Percentiles rank a stretch among this genome's conserved stretches.
Evolutionary conservation across 2,113 vertebrate species (phyloP).

Genomic region (Salvelinus namaycush): DNA sequence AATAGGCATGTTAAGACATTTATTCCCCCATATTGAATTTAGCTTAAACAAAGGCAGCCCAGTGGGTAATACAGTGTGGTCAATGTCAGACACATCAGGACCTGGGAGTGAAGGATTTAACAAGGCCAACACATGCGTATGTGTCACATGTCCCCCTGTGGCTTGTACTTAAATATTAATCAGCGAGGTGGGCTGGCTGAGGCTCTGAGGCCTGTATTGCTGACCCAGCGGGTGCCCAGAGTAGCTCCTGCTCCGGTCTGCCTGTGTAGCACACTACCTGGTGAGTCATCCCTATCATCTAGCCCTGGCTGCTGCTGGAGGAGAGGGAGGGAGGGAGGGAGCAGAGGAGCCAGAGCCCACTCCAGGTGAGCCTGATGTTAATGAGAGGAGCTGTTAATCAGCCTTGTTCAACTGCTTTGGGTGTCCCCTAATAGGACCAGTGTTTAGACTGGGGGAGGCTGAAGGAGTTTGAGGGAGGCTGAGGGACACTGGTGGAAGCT

Average conservation of each 20-base stretch:
- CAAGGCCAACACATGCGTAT: neutral
- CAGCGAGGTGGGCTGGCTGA: neutral
- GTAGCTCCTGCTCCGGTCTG: neutral
- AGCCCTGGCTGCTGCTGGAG: neutral
- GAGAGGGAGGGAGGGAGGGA: neutral
- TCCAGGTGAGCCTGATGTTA: neutral
- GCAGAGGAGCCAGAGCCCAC: neutral
- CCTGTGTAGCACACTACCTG: neutral
- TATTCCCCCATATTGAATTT: neutral
- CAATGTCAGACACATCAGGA: neutral
- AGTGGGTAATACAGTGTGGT: neutral
- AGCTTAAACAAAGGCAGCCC: neutral
- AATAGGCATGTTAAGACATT: neutral
- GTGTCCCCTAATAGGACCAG: neutral
- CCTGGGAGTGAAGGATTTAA: neutral
- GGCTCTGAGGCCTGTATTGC: neutral
- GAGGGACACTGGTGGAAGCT: neutral
- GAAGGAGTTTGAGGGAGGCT: neutral
- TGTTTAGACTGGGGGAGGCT: neutral
- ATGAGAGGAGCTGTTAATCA: conserved; percentile 12
- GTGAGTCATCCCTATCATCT: neutral
- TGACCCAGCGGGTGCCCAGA: neutral
- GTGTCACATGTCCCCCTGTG: neutral
- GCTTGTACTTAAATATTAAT: conserved; percentile 2
- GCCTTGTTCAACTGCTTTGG: neutral